Evolutionary conservation across 2,888 invertebrate species (phyloP).

Genomic region (Pecten maximus): DNA sequence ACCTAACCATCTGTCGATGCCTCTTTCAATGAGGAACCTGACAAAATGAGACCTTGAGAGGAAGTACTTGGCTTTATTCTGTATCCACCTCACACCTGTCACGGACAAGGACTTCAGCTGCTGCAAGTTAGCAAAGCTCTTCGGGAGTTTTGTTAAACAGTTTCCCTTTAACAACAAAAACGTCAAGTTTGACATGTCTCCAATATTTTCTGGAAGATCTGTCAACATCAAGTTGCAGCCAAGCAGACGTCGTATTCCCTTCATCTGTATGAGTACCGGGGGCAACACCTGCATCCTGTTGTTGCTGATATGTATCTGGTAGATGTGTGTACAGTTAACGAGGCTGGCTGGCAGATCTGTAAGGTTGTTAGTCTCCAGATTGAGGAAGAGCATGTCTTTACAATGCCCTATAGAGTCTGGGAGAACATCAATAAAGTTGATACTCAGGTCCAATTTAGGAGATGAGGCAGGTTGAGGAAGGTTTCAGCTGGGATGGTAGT

Average conservation of each 20-base stretch:
- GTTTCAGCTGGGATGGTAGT: slow-evolving; percentile 65
- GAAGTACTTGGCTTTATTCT: slow-evolving; percentile 62
- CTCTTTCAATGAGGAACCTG: slow-evolving; percentile 62
- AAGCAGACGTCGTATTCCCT: slow-evolving; percentile 67
- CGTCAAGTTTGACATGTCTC: slow-evolving; percentile 65
- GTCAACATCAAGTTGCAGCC: slow-evolving; percentile 69
- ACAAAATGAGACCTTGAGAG: slow-evolving; percentile 70
- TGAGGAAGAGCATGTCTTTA: slow-evolving; percentile 59
- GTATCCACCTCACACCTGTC: slow-evolving; percentile 75
- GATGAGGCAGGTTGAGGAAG: slow-evolving; percentile 65
- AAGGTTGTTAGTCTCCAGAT: slow-evolving; percentile 65
- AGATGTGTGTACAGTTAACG: slow-evolving; percentile 59
- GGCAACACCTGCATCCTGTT: slow-evolving; percentile 68
- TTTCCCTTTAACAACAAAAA: slow-evolving; percentile 70
- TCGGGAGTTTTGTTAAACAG: slow-evolving; percentile 70
- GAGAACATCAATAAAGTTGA: slow-evolving; percentile 65
- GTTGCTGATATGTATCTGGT: slow-evolving; percentile 66
- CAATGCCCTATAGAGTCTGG: slow-evolving; percentile 70
- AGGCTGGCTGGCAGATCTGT: slow-evolving; percentile 65
- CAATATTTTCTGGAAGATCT: slow-evolving; percentile 71
- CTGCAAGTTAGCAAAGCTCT: slow-evolving; percentile 66
- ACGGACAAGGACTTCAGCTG: slow-evolving; percentile 69
- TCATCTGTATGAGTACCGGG: slow-evolving; percentile 64
- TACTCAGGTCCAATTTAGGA: slow-evolving; percentile 67
- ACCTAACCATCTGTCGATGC: slow-evolving; percentile 68